Base-by-base conservation (phyloP, 2,797 vertebrate species). In the Acipenser oxyrinchus region DNA sequence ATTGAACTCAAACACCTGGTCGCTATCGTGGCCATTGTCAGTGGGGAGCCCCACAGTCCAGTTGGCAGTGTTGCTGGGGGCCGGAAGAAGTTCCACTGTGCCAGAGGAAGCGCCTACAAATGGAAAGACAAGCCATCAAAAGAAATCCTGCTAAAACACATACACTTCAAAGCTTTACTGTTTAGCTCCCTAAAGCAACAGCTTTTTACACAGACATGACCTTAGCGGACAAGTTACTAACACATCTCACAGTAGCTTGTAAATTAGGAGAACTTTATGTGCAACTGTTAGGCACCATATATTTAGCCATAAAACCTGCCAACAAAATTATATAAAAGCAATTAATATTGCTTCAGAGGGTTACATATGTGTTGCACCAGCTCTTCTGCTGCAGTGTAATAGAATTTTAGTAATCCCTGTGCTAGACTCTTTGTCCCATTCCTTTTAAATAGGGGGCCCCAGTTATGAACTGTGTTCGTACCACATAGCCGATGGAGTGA, bases 1-100 rank as follows among this genome's bases (percentile, higher is more conserved):
- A 0, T 99, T 98, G 66, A 99, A 98, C 81, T 99, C 95, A 67
- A 98, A 99, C 77, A 99, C 94, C 75, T 95, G 95, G 87, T 99
- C 95, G 0, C 96, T 98, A 88, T 99, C 96, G 0, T 98, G 97
- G 3, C 96, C 96, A 0, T 99, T 98, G 72, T 99, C 97, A 0
- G 96, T 97, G 49, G 95, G 94, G 64, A 99, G 89, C 10, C 94
- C 93, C 0, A 84, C 12, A 0, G 97, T 99, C 97, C 96, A 99
- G 89, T 96, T 98, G 7, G 88, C 70, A 4, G 90, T 75, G 63
- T 81, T 91, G 75, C 93, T 95, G 0, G 96, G 95, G 67, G 95
- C 84, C 0, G 97, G 97, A 1, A 99, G 92, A 6, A 99, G 91
- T 79, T 99, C 97, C 6, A 90, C 86, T 0, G 94, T 95, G 70